Percentiles rank a stretch among this genome's conserved stretches.
These are phyloP conservation scores for Neofelis nebulosa DNA, from an alignment of 2,113 vertebrate genomes.

Conservation along the genomic window DNA sequence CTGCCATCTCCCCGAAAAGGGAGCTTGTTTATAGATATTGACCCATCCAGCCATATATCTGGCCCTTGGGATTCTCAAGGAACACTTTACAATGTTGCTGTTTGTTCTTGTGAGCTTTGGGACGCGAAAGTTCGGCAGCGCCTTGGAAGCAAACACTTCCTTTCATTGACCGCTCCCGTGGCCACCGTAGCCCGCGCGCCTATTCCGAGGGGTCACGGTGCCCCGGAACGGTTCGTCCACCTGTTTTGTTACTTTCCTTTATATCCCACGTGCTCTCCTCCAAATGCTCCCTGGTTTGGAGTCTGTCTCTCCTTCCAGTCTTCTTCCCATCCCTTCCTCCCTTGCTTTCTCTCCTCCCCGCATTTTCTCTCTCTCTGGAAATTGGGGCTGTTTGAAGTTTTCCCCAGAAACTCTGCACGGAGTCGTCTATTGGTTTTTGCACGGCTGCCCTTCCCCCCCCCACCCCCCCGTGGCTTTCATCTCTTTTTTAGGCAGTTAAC, in stretches of 20 bases:
- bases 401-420: not conserved
- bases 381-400: not conserved
- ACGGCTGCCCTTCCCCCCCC: not conserved
- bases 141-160: not conserved
- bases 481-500: not conserved
- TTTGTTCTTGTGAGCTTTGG: not conserved
- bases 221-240: too few species aligned
- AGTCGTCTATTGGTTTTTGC: not conserved
- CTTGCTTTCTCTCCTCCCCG: not conserved
- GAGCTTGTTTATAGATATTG: not conserved
- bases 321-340: not conserved
- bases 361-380: not conserved
- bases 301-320: not conserved
- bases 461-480: not conserved
- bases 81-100: not conserved
- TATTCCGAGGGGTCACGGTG: not conserved
- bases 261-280: not conserved
- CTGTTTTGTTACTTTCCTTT: not conserved
- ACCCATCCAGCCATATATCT: fast-evolving
- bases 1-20: not conserved
- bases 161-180: not conserved
- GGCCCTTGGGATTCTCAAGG: not conserved
- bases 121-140: not conserved
- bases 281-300: not conserved
- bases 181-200: fast-evolving